Percentiles rank a stretch among this genome's conserved stretches.
Evolutionary conservation across 2,888 invertebrate species (phyloP).

Genomic region (Drosophila anomalata): DNA sequence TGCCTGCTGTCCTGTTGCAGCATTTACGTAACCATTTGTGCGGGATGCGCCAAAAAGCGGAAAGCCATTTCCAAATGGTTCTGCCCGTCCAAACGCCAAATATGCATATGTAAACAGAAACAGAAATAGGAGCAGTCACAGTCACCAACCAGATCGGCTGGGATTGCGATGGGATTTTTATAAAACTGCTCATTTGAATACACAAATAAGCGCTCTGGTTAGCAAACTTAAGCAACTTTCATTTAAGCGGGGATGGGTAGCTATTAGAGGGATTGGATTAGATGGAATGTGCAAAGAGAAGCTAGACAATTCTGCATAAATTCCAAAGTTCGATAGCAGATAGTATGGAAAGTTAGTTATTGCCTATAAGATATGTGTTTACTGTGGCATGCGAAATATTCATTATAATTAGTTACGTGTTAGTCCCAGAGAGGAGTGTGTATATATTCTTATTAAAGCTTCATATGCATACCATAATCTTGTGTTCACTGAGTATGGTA

Average conservation of each 20-base stretch:
- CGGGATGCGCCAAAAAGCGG: constrained; percentile 47
- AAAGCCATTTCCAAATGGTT: constrained; percentile 72
- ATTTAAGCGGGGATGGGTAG: constrained; percentile 44
- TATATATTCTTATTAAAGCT: not conserved
- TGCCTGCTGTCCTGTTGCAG: constrained; percentile 20
- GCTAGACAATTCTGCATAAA: not conserved
- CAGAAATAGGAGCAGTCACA: constrained; percentile 50
- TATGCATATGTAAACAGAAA: constrained; percentile 75
- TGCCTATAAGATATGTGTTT: not conserved
- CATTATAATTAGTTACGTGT: not conserved
- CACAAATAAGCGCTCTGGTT: constrained; percentile 63
- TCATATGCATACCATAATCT: constrained; percentile 86
- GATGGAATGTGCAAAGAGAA: not conserved
- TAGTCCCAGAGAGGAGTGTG: not conserved
- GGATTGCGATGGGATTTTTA: constrained; percentile 72
- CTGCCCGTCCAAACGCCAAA: constrained; percentile 55
- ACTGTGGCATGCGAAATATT: not conserved
- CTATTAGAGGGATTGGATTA: constrained; percentile 31
- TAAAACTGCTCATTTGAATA: constrained; percentile 80
- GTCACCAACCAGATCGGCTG: constrained; percentile 42
- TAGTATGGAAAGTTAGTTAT: constrained; percentile 1
- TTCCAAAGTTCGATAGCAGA: not conserved
- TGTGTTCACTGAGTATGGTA: constrained; percentile 89
- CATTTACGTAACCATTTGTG: constrained; percentile 64
- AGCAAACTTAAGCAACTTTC: constrained; percentile 56